phyloP scores from a whole-genome alignment of 2,888 invertebrate genomes.

The Fragum fragum region DNA sequence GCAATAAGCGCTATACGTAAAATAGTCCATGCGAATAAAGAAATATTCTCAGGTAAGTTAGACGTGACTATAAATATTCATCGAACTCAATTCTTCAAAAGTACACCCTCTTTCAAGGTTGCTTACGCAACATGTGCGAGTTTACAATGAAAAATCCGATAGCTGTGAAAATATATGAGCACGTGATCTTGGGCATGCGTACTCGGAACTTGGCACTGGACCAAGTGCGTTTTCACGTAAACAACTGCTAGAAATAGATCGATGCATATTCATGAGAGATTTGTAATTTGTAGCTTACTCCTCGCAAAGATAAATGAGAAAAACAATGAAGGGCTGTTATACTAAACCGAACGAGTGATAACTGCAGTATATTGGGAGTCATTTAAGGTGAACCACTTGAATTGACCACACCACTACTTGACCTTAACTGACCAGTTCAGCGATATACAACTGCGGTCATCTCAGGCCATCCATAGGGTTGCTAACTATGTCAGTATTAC shows the following conservation, averaged over 20 bases:
- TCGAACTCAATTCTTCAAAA: slow-evolving; percentile 11
- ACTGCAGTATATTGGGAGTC: slow-evolving; percentile 42
- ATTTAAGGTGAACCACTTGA: slow-evolving; percentile 58
- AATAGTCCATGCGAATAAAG: not conserved
- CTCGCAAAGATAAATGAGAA: not conserved
- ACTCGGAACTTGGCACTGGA: slow-evolving; percentile 21
- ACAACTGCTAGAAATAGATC: slow-evolving; percentile 23
- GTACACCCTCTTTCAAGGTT: slow-evolving; percentile 8
- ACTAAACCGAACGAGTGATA: not conserved
- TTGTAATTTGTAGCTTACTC: not conserved
- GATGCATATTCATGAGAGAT: slow-evolving; percentile 29
- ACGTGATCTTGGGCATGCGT: slow-evolving; percentile 50
- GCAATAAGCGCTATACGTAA: not conserved
- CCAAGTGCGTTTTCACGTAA: slow-evolving; percentile 29
- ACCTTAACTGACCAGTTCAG: slow-evolving; percentile 64
- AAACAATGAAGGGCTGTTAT: not conserved
- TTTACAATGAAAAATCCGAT: slow-evolving; percentile 35
- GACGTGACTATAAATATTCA: not conserved
- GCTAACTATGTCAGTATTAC: slow-evolving; percentile 31
- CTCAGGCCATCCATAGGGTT: slow-evolving; percentile 51
- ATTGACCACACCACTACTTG: slow-evolving; percentile 61
- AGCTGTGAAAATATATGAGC: slow-evolving; percentile 19
- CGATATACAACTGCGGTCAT: slow-evolving; percentile 53
- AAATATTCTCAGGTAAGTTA: not conserved
- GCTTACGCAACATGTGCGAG: slow-evolving; percentile 37